Percentiles rank a stretch among this genome's conserved stretches.
Conservation (phyloP, 2,888 invertebrate genomes). For the Colostygia pectinataria region DNA sequence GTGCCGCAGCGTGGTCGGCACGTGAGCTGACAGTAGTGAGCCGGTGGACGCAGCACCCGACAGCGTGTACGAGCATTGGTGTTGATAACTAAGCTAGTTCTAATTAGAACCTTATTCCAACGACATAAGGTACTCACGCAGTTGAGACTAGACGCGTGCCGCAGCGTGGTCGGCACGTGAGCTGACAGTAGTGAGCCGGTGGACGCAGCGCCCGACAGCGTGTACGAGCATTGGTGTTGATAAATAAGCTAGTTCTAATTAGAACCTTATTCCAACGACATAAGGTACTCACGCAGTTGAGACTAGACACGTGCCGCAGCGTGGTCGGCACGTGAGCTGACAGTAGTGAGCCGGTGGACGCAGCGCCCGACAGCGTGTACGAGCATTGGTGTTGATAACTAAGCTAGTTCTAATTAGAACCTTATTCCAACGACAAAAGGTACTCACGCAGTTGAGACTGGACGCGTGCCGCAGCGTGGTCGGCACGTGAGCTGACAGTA, state of each 20-base stretch:
- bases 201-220: conserved; percentile 88
- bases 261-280: not conserved
- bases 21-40: conserved; percentile 71
- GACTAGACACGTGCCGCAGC: conserved; percentile 75
- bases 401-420: not conserved
- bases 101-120: not conserved
- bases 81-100: not conserved
- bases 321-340: conserved; percentile 70
- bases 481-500: conserved; percentile 70
- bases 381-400: conserved; percentile 98
- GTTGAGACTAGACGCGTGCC: conserved; percentile 74
- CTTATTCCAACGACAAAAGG: not conserved
- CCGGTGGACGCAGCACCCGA: too few relatives aligned
- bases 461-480: conserved; percentile 74
- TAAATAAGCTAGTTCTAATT: not conserved
- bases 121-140: not conserved
- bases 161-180: conserved; percentile 67
- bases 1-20: conserved; percentile 69
- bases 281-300: conserved; percentile 31
- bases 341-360: conserved; percentile 80
- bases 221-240: conserved; percentile 97
- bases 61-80: too few relatives aligned
- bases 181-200: conserved; percentile 76
- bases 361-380: conserved; percentile 91
- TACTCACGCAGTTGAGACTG: conserved; percentile 54